Evolutionary conservation across 2,113 vertebrate genomes (phyloP).

Genomic region (Microtus pennsylvanicus): DNA sequence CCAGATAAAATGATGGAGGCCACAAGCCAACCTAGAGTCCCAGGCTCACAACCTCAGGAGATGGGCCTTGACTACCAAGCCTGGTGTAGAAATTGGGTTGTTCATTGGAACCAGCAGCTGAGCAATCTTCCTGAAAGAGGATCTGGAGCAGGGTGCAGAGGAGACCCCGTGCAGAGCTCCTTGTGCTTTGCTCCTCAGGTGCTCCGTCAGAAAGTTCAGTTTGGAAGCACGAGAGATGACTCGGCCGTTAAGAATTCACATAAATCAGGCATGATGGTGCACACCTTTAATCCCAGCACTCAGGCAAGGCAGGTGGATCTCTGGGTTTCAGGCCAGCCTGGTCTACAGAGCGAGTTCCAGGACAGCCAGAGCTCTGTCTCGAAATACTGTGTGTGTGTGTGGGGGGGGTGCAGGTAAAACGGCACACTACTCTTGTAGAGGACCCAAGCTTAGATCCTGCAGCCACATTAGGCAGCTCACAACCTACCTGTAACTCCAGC

Average conservation of each 20-base stretch:
- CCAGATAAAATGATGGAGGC: not conserved
- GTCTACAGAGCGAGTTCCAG: not conserved
- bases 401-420: not conserved
- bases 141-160: conserved; percentile 93
- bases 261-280: not conserved
- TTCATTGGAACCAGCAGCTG: conserved; percentile 92
- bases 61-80: not conserved
- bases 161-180: conserved; percentile 93
- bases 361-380: not conserved
- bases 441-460: not conserved
- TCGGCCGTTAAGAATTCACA: not conserved
- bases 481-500: not conserved
- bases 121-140: conserved; percentile 91
- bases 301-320: not conserved
- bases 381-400: not conserved
- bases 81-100: conserved; percentile 78
- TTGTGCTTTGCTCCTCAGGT: conserved; percentile 92
- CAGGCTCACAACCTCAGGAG: conserved; percentile 87
- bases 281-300: not conserved
- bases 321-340: not conserved
- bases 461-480: not conserved
- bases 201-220: conserved; percentile 89
- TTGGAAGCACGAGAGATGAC: not conserved
- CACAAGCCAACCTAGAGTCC: conserved; percentile 79
- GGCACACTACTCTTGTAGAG: not conserved